Evolutionary conservation across 2,888 invertebrate species (phyloP), one percentile per base, ranked within the genome.

Genomic region (Acrocera orbiculus): DNA sequence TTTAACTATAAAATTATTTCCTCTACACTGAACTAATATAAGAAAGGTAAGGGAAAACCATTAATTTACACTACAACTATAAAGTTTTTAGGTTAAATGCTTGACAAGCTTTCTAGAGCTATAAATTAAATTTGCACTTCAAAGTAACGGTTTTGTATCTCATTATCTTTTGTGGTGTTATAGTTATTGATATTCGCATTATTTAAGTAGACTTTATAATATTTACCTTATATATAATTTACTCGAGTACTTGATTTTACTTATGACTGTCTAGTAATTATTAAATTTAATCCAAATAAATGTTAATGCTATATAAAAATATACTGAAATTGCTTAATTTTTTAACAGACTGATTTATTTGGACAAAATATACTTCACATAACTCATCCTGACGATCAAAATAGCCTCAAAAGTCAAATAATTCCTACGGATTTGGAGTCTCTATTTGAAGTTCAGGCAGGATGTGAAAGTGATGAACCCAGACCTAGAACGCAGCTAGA

Each of bases 351-450:
- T 48, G 87, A 90, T 54, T 65, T 89, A 44, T 69, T 87, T 53
- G 81, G 80, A 11, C 76, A 78, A 58, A 81, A 75, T 46, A 56
- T 92, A 56, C 77, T 76, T 63, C 74, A 78, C 49, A 80, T 85
- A 57, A 70, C 83, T 26, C 79, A 82, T 58, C 66, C 72, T n/a
- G 70, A 76, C 50, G 77, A 93, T 58, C 79, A 79, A 46, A 74
- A 74, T 28, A 70, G 72, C 46, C 61, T 90, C 33, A 66, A 67
- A 31, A 66, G 70, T 31, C 74, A 76, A 45, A 61, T 85, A 38
- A 65, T 65, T 52, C 70, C 70, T 2, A 58, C 54, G 20, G 58
- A 57, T 42, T 44, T 61, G 31, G 58, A 61, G 42, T 50, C 54
- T 51, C 47, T 62, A 43, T 50, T 57, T 47, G 52, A 58, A 45